Percentiles rank a stretch among this genome's conserved stretches.
phyloP scores from a whole-genome alignment of 1,140 invertebrate species.

The Adelges cooleyi region DNA sequence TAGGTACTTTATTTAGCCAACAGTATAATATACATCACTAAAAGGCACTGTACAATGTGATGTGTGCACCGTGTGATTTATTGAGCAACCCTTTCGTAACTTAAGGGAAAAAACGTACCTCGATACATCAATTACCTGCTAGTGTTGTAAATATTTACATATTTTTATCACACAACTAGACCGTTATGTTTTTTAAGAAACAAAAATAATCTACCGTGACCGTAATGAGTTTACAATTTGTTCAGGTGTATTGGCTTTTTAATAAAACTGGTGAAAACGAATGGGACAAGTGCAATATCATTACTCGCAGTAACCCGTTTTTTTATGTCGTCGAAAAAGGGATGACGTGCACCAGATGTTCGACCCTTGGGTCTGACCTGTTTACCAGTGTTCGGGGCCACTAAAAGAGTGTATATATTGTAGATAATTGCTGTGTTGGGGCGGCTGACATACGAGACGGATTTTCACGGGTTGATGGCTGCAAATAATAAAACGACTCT shows the following conservation, averaged over 20 bases:
- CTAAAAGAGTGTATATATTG: background rate
- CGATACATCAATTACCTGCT: no score
- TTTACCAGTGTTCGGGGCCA: background rate
- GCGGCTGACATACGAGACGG: background rate
- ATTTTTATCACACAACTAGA: no score
- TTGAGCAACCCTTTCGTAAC: no score
- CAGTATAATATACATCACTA: no score
- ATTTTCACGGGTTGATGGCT: conserved; percentile 11
- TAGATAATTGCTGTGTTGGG: background rate
- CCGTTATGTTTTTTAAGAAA: no score
- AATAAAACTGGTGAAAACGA: background rate
- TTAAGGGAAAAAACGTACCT: no score
- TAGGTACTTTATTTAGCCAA: no score
- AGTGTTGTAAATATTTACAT: no score
- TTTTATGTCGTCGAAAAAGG: background rate
- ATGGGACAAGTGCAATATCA: no score
- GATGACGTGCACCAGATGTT: background rate
- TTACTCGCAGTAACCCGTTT: background rate
- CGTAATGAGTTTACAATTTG: background rate
- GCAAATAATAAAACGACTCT: background rate
- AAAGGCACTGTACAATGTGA: no score
- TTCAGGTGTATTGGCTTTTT: background rate
- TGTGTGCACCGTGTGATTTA: no score
- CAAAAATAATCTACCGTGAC: no score
- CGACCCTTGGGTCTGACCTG: background rate